Base-by-base conservation (phyloP, 2,888 invertebrate species). In the Calephelis perditalis region DNA sequence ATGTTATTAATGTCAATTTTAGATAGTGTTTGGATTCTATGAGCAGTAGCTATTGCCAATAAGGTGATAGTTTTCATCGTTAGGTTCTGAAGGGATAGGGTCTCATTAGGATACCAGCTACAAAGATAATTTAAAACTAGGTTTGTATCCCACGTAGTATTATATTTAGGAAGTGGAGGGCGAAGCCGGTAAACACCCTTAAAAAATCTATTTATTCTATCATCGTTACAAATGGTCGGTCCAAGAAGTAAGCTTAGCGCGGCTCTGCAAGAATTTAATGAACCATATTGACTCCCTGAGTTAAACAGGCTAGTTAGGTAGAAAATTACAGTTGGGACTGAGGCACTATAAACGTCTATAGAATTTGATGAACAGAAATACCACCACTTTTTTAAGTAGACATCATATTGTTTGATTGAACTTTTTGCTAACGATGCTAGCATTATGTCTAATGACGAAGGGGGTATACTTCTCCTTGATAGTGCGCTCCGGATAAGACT, bases 11-110 rank as follows among this genome's bases (percentile, higher is more conserved):
- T 54, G n/a, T 63, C 62, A 43, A 72, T 72, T 15, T 62, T 15
- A 10, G 66, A 64, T 36, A 71, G 62, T 0, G 71, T 72, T 52
- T 64, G 68, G 3, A 66, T 61, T 46, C 72, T 60, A 46, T 72
- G 71, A 2, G 64, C 70, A 7, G 70, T 70, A 8, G 62, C 49
- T 7, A 71, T 57, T 10, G 70, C 69, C n/a, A 71, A 57, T 35
- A 71, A 59, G 7, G 67, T 70, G 7, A 68, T 56, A 15, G 67
- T 52, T 58, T 71, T 72, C 55, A 66, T 65, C 0, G 67, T 59
- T 11, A 68, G 12, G 15, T 57, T 52, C 57, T 64, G 56, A 8
- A 63, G 35, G 15, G 36, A 8, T 11, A 70, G 44, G 12, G 37
- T 43, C n/a, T 64, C 61, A 64, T 67, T 67, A 10, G 64, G 65